Conservation (phyloP, 2,797 vertebrate genomes). For the Decapterus maruadsi region DNA sequence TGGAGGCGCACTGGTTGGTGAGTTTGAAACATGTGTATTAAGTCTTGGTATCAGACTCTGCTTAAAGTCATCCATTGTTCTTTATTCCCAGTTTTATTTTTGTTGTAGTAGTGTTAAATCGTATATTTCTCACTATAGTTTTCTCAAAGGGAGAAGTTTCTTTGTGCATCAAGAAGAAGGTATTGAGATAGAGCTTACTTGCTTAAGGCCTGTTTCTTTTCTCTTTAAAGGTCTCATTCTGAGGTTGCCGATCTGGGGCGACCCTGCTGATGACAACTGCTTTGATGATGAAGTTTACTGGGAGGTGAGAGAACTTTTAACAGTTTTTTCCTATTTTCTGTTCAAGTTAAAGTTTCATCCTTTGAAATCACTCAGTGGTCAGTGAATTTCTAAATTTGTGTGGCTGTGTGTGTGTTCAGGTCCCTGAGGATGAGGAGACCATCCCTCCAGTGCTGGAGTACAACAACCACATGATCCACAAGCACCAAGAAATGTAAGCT, state of each 20-base stretch:
- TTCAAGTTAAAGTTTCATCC: neutral
- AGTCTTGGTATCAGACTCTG: neutral
- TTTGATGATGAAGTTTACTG: slow-evolving; percentile 94
- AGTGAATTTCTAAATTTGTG: neutral
- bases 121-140: too few species aligned
- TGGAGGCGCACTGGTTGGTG: slow-evolving; percentile 93
- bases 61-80: neutral
- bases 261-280: slow-evolving; percentile 93
- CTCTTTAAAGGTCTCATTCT: slow-evolving; percentile 88
- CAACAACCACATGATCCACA: slow-evolving; percentile 83
- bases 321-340: slow-evolving; percentile 16
- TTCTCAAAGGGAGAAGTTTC: neutral
- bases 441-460: slow-evolving; percentile 82
- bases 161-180: neutral
- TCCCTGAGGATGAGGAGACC: slow-evolving; percentile 90
- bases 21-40: slow-evolving; percentile 64
- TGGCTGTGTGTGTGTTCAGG: slow-evolving; percentile 72
- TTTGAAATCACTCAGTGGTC: neutral
- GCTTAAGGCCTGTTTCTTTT: neutral
- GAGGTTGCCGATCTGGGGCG: slow-evolving; percentile 92
- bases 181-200: neutral
- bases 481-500: slow-evolving; percentile 79
- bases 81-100: neutral
- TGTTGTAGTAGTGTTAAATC: too few species aligned
- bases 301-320: slow-evolving; percentile 88